Conservation (phyloP, 2,888 invertebrate genomes). For the Drosophila infuscata region DNA sequence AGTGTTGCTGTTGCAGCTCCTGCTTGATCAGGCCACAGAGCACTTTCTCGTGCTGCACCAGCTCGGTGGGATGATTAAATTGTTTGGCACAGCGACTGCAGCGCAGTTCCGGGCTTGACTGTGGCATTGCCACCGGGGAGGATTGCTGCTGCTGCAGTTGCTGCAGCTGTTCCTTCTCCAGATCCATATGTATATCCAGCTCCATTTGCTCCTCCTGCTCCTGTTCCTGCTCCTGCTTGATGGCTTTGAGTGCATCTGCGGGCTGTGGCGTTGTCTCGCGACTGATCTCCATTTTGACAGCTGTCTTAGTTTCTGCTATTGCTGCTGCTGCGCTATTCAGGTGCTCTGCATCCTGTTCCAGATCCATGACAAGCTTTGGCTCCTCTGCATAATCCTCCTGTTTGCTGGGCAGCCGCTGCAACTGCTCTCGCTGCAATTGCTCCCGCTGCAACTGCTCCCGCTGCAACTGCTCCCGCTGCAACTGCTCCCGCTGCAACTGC, state of each 20-base stretch:
- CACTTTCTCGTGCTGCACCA: slow-evolving; percentile 91
- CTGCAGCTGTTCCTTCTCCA: slow-evolving; percentile 70
- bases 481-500: slow-evolving; percentile 83
- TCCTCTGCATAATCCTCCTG: slow-evolving; percentile 83
- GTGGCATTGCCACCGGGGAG: not conserved
- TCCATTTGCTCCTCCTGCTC: slow-evolving; percentile 26
- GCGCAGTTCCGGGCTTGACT: slow-evolving; percentile 78
- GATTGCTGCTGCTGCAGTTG: slow-evolving; percentile 21
- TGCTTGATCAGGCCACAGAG: slow-evolving; percentile 86
- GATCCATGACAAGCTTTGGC: slow-evolving; percentile 89
- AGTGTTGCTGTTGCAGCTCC: slow-evolving; percentile 85
- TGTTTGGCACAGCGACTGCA: slow-evolving; percentile 87
- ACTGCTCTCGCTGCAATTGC: slow-evolving; percentile 37
- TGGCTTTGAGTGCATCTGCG: slow-evolving; percentile 44
- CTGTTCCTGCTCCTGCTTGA: slow-evolving; percentile 73
- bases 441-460: slow-evolving; percentile 58
- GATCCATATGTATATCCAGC: slow-evolving; percentile 65
- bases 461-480: slow-evolving; percentile 82
- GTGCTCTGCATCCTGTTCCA: slow-evolving; percentile 84
- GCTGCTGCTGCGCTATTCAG: not conserved
- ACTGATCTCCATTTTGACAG: slow-evolving; percentile 59
- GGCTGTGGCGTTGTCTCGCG: slow-evolving; percentile 80
- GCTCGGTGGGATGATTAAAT: slow-evolving; percentile 87
- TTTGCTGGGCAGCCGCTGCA: slow-evolving; percentile 27
- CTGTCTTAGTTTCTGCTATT: not conserved